Conservation (phyloP, 1,140 invertebrate species). For the Micrasema longulum region DNA sequence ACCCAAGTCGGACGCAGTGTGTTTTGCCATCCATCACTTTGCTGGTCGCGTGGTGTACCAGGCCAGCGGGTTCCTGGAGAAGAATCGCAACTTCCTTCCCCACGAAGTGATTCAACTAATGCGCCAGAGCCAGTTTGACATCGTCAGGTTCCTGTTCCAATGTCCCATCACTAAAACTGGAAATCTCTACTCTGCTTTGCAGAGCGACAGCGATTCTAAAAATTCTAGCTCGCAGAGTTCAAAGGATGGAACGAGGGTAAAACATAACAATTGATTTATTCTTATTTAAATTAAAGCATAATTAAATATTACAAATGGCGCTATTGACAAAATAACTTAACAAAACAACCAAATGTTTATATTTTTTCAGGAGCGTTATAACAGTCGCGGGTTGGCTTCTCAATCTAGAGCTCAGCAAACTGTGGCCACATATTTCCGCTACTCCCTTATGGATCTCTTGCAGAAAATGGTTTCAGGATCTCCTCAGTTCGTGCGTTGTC, state of each 20-base stretch:
- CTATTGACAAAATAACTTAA: no score
- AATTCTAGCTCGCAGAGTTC: conserved; percentile 62
- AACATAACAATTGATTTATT: conserved; percentile 13
- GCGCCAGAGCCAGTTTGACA: conserved; percentile 77
- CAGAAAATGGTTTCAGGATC: conserved; percentile 85
- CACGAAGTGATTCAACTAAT: conserved; percentile 84
- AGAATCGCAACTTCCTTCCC: conserved; percentile 86
- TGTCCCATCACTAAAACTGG: conserved; percentile 86
- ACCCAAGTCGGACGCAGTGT: conserved; percentile 80
- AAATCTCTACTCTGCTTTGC: conserved; percentile 75
- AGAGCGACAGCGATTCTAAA: conserved; percentile 67
- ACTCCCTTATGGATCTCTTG: conserved; percentile 86
- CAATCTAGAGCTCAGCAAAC: conserved; percentile 88
- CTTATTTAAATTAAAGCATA: conserved; percentile 13
- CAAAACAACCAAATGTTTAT: conserved; percentile 1
- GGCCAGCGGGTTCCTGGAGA: conserved; percentile 83
- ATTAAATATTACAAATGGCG: no score
- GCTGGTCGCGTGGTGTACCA: conserved; percentile 84
- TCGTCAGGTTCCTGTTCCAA: conserved; percentile 83
- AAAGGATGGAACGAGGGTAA: conserved; percentile 60
- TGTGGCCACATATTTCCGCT: conserved; percentile 86
- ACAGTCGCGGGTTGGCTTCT: conserved; percentile 77
- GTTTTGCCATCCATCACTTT: conserved; percentile 82
- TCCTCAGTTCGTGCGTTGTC: conserved; percentile 87
- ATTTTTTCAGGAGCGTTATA: conserved; percentile 64